Base-by-base conservation (phyloP, 2,888 invertebrate species). In the Mechanitis mazaeus region DNA sequence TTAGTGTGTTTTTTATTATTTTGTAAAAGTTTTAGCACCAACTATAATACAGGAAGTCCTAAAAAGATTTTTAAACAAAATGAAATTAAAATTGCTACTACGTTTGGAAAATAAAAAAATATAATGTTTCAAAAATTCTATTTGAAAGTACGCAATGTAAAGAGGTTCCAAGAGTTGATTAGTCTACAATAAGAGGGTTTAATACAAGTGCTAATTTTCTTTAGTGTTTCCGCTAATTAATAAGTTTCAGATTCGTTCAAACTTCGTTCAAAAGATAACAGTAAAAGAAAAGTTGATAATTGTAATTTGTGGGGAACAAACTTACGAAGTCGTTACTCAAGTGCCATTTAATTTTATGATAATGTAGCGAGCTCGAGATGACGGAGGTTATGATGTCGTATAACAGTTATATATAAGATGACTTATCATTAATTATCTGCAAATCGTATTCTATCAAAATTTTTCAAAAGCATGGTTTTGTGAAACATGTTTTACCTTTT, bases 231-330 rank as follows among this genome's bases (percentile, higher is more conserved):
- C 76, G 76, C 80, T 85, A 85, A 86, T 85, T 86, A 84, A 84
- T 81, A 85, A 86, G 80, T 85, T 85, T 80, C 74, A 66, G 63
- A 74, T 73, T 73, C 78, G 73, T 82, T 83, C 76, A 78, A 78
- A 77, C 77, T 77, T 50, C 20, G 6, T 9, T 12, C 28, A 50
- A 50, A 50, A 28, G 31, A 50, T 50, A 50, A 31, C 50, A 50
- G 50, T 50, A 50, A 50, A 50, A 50, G 50, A 50, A 50, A 31
- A 50, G 50, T 50, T 50, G 50, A 50, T 50, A 50, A 50, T 50
- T 50, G 28, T 50, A 50, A 50, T 50, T 50, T 50, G 50, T 31
- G 50, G 50, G 31, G 9, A 31, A 50, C 7, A 28, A 46, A 46
- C 3, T 46, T 47, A 20, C 47, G 9, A 50, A 50, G 50, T 50